Conservation (phyloP, 2,113 vertebrate genomes). For the Erythrolamprus reginae region DNA sequence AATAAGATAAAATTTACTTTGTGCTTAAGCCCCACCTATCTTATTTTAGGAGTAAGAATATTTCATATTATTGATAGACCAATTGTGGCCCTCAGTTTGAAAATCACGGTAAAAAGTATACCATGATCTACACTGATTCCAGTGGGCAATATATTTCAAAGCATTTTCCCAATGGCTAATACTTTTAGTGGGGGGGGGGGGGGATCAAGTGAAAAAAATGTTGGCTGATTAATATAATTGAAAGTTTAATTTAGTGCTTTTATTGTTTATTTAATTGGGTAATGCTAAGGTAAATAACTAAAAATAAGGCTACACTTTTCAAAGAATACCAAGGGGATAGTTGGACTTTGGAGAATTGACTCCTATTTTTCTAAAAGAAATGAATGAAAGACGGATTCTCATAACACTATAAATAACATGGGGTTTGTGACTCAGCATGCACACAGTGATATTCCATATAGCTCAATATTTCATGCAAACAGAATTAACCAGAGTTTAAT, state of each 20-base stretch:
- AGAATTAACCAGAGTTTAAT: not conserved
- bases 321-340: not conserved
- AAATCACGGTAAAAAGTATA: not conserved
- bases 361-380: not conserved
- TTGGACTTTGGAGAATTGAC: not conserved
- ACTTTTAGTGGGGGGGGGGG: no score
- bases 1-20: not conserved
- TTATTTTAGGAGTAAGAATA: not conserved
- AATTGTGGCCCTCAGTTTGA: not conserved
- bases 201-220: not conserved
- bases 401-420: not conserved
- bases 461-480: not conserved
- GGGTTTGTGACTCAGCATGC: not conserved
- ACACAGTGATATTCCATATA: not conserved
- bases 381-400: not conserved
- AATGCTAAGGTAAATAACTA: not conserved
- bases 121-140: not conserved
- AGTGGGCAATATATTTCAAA: not conserved
- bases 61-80: not conserved
- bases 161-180: not conserved
- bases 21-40: not conserved
- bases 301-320: not conserved
- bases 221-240: no score
- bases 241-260: not conserved
- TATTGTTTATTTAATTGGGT: not conserved